Evolutionary conservation across 2,113 vertebrate species (phyloP), one percentile per base, ranked within the genome.

Genomic region (Marcusenius ussheri): DNA sequence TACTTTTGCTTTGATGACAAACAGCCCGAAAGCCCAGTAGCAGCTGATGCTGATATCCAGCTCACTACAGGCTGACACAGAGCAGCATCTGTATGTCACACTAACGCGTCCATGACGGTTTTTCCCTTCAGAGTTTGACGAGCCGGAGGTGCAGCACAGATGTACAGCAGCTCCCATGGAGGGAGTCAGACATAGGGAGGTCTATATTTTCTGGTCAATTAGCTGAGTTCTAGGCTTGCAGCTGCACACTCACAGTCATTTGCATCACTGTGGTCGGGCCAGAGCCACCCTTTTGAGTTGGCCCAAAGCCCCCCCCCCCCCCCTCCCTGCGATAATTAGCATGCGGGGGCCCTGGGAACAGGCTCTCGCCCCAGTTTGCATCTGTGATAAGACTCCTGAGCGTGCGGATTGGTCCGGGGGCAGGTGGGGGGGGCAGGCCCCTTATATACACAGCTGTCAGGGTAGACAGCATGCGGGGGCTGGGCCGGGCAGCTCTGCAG

Each of bases 391-490:
- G 53, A 47, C 66, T 53, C 46, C 89, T 45, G 19, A 66, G 21
- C 8, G 21, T 45, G 17, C 66, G 3, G 24, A 50, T 31, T 5
- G 74, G 74, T 51, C 70, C 45, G 62, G 83, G 56, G 89, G 35
- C 47, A 31, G 9, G 39, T 45, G 51, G 83, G 46, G 19, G 35
- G 58, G 31, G 9, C 21, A 5, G 49, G 21, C 19, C 35, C 70
- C 21, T 39, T 77, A 45, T 80, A 56, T 27, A 83, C 90, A 56
- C 86, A 88, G 90, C 90, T 58, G 66, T 88, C 90, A 31, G 24
- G 49, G 47, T 27, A n/a, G 8, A 88, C 77, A 45, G 83, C 31
- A 56, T 10, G 15, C 6, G 5, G 47, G 24, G 27, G 58, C 62
- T 9, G 1, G 27, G 9, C 27, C 9, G 1, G 9, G n/a, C 7